Evolutionary conservation across 2,888 invertebrate species (phyloP).

Genomic region (Agrotis clavis): DNA sequence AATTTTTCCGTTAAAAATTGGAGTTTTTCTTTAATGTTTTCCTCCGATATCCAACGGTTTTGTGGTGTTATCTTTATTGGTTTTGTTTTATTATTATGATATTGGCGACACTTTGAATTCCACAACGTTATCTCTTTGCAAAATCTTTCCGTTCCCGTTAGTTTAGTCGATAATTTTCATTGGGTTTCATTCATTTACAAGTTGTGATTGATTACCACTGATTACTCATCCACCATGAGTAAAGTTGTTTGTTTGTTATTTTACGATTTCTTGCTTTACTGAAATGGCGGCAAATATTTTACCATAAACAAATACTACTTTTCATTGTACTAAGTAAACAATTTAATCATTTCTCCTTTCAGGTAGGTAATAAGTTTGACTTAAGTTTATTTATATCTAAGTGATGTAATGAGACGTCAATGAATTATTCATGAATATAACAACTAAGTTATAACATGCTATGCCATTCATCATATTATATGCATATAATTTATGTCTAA

Average conservation of each 20-base stretch:
- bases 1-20: slow-evolving; percentile 9
- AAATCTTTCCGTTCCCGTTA: slow-evolving; percentile 43
- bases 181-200: slow-evolving; percentile 20
- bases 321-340: background rate
- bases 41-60: slow-evolving; percentile 10
- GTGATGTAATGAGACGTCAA: slow-evolving; percentile 24
- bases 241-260: slow-evolving; percentile 30
- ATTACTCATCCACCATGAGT: background rate
- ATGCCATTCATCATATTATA: slow-evolving; percentile 7
- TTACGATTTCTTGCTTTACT: background rate
- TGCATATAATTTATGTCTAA: slow-evolving; percentile 4
- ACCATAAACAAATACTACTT: background rate
- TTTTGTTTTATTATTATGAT: slow-evolving; percentile 57
- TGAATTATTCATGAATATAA: slow-evolving; percentile 33
- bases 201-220: background rate
- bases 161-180: slow-evolving; percentile 35
- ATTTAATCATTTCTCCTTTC: background rate
- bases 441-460: background rate
- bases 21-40: slow-evolving; percentile 35
- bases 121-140: slow-evolving; percentile 20
- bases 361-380: background rate
- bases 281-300: slow-evolving; percentile 7
- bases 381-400: slow-evolving; percentile 9
- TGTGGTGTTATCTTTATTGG: slow-evolving; percentile 44
- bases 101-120: slow-evolving; percentile 39